Evolutionary conservation across 2,888 invertebrate genomes (phyloP), one percentile per base, ranked within the genome.

Genomic region (Apamea anceps): DNA sequence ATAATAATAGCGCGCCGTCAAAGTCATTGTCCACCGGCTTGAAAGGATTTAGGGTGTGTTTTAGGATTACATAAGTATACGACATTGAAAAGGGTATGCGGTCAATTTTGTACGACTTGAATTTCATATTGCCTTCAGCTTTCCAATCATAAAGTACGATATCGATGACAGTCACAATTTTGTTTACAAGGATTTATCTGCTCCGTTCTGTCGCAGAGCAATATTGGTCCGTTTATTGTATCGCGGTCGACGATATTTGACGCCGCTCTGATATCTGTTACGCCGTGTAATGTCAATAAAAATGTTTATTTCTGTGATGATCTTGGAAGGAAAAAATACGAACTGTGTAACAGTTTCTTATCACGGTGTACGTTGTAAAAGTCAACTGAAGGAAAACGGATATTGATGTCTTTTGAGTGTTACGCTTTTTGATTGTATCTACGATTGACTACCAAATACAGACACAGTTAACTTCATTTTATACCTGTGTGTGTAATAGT

Each of bases 81-180:
- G 85, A 90, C 87, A 85, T 90, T 92, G 94, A 92, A 90, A 93
- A 94, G 94, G 94, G 95, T 93, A 90, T 88, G 90, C 92, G 94
- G 94, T 94, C 94, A 93, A 94, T 93, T 94, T 91, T 84, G 88
- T 93, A 90, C 90, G 91, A 94, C 95, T 95, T 94, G 94, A 95
- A 95, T 95, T 94, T 94, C 92, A 90, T 92, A 91, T 91, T 91
- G 91, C 91, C 90, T 93, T 91, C 91, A 91, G 90, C 88, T 91
- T 89, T 91, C 91, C 93, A 92, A 94, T 94, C 94, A 94, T 96
- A 96, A 96, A 95, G 92, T 93, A 95, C 91, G 91, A 95, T 95
- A 94, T 94, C 93, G 92, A 92, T 92, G 96, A 95, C 96, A 95
- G 94, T 91, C 93, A 95, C 95, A 94, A 95, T 95, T 95, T 95